A percentile compares a stretch with the other conserved stretches of the same genome.
phyloP scores from a whole-genome alignment of 2,113 vertebrate species.

The Engraulis encrasicolus region DNA sequence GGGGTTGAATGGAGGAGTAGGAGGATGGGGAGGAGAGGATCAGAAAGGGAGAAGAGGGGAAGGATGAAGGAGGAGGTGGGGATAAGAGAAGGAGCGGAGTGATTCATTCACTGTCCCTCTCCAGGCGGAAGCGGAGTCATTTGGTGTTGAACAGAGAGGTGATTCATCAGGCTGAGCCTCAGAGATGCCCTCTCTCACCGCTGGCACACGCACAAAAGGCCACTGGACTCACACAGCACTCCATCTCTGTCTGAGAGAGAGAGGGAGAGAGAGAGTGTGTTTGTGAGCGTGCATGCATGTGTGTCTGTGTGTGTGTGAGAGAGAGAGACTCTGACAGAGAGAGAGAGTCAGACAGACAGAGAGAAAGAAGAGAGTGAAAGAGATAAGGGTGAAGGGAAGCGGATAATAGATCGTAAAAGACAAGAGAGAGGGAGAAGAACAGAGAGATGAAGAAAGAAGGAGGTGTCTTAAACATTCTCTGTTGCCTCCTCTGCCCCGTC shows the following conservation, averaged over 20 bases:
- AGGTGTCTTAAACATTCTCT: background rate
- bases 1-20: slow-evolving; percentile 24
- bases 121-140: slow-evolving; percentile 46
- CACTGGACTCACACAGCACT: slow-evolving; percentile 35
- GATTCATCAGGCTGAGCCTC: slow-evolving; percentile 50
- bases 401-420: no score
- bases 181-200: slow-evolving; percentile 43
- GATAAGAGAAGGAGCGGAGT: slow-evolving; percentile 3
- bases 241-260: slow-evolving; percentile 7
- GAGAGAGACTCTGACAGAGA: background rate
- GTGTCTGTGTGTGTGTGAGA: slow-evolving; percentile 27
- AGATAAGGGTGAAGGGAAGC: background rate
- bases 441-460: background rate
- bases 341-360: background rate
- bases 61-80: background rate
- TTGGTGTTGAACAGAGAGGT: slow-evolving; percentile 52
- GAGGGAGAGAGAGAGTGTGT: background rate
- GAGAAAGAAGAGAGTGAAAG: background rate
- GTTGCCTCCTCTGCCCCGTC: background rate
- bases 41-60: background rate
- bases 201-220: slow-evolving; percentile 52
- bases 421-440: background rate
- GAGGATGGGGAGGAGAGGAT: slow-evolving; percentile 24
- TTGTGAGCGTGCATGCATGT: background rate
- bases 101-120: slow-evolving; percentile 50